Evolutionary conservation across 2,113 vertebrate species (phyloP), one percentile per base, ranked within the genome.

Genomic region (Phyllostomus discolor): DNA sequence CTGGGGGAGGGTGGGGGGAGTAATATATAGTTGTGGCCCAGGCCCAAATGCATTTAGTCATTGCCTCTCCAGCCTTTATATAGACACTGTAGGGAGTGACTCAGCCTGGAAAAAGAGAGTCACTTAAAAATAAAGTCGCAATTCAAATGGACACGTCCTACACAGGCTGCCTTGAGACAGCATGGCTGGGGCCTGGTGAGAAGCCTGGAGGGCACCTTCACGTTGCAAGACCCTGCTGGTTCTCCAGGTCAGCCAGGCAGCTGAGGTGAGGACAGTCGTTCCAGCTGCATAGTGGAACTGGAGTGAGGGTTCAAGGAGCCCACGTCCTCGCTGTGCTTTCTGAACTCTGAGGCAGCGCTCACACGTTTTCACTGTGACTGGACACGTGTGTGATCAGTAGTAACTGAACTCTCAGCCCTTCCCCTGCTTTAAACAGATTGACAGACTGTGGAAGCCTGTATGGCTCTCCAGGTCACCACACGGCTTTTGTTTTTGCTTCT

Each of bases 71-170:
- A 73, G 83, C 94, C 96, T 97, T 95, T 96, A 97, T 96, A 96
- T 95, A 97, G 96, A 88, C 84, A 90, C 84, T 59, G 35, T 88
- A 79, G 64, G 66, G 72, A 88, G 85, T 97, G 97, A 98, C 88
- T 97, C 97, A 98, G 93, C 94, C 84, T 96, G 97, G 97, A 97
- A 97, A 97, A 97, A 96, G 91, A 95, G 91, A 96, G 92, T 97
- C 97, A 95, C 88, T 95, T 95, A 90, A 96, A 94, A 93, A 88
- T 92, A 96, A 91, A 92, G 88, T 86, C 52, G 96, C 43, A 0
- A 43, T 90, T 95, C 80, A 80, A 41, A 82, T 28, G 83, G 57
- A 75, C 96, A 82, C 33, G 62, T 76, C 62, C 50, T n/a, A 75
- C 73, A 78, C 48, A 11, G 81, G 79, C 84, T 33, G 38, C 81